Base-by-base conservation (phyloP, 2,113 vertebrate genomes). In the Sminthopsis crassicaudata region DNA sequence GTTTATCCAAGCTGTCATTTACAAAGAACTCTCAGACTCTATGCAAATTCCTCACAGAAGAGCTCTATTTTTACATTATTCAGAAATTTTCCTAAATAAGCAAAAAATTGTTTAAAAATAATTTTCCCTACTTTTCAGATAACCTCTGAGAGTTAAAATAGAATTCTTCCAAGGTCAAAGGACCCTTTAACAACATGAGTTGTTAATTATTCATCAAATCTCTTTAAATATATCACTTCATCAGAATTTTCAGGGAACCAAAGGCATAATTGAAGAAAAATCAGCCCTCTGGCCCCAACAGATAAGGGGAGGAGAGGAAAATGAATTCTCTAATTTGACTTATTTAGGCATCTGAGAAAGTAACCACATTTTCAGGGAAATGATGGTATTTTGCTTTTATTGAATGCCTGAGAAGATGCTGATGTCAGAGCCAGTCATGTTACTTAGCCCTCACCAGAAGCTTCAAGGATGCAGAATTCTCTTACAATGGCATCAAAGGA, bases 401-500 rank as follows among this genome's bases (percentile, higher is more conserved):
- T 90, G 54, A 91, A 93, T 90, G 54, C 76, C 94, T 95, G 92
- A 93, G 96, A 94, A 97, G 91, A 96, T 24, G 90, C 95, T 89
- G 95, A 91, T 11, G 53, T 89, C 92, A 95, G 92, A 92, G 95
- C 92, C 46, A 50, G 42, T 46, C 42, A 53, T 53, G 53, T 51
- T 94, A 97, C 84, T 55, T 5, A 76, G 89, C 67, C 84, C 67
- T 89, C 48, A 0, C 92, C 93, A 84, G 53, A 94, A 96, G 96
- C 91, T 95, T 90, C 46, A 27, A 92, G 96, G 92, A 94, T 96
- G 60, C 42, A n/a, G 95, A 84, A 98, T 94, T 90, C 96, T 96
- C 96, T 98, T 96, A 97, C 97, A 97, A 96, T 96, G 96, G 97
- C 93, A 30, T 98, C 98, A 98, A 97, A 99, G 98, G 98, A 99